Percentiles rank a stretch among this genome's conserved stretches.
These are phyloP conservation scores for Zoanthus sociatus DNA, from an alignment of 92 coral and sea anemone species.

Conservation along the genomic window DNA sequence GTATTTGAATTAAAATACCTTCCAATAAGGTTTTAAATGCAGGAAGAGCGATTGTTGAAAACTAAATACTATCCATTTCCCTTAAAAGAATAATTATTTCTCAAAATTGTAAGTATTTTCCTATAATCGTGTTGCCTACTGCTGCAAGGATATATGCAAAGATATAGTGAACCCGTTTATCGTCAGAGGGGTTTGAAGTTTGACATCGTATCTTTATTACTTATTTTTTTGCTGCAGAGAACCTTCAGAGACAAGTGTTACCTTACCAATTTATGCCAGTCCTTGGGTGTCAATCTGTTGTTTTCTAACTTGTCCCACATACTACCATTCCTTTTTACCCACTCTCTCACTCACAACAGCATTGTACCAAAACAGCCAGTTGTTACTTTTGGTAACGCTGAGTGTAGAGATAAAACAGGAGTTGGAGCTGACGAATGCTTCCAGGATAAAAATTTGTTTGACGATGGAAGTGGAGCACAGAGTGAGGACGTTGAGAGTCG, in stretches of 20 bases:
- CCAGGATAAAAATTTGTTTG: background rate
- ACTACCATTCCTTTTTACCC: background rate
- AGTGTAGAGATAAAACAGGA: background rate
- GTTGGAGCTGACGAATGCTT: background rate
- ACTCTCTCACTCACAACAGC: background rate
- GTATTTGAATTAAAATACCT: too few relatives aligned
- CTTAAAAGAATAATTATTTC: too few relatives aligned
- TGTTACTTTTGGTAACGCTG: background rate
- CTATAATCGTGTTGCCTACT: too few relatives aligned
- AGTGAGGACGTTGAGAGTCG: background rate
- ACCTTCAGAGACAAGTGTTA: constrained; percentile 2
- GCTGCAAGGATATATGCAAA: too few relatives aligned
- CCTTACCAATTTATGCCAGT: background rate
- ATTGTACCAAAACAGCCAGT: background rate
- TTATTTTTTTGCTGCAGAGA: background rate
- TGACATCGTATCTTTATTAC: too few relatives aligned
- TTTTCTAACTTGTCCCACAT: background rate
- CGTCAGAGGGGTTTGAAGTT: too few relatives aligned
- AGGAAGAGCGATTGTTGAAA: too few relatives aligned
- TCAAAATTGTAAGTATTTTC: too few relatives aligned
- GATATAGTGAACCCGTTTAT: too few relatives aligned
- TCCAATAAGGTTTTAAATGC: too few relatives aligned
- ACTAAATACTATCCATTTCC: too few relatives aligned
- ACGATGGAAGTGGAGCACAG: background rate
- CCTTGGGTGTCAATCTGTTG: background rate